Conservation (phyloP, 2,797 vertebrate species). For the Gouania willdenowi region DNA sequence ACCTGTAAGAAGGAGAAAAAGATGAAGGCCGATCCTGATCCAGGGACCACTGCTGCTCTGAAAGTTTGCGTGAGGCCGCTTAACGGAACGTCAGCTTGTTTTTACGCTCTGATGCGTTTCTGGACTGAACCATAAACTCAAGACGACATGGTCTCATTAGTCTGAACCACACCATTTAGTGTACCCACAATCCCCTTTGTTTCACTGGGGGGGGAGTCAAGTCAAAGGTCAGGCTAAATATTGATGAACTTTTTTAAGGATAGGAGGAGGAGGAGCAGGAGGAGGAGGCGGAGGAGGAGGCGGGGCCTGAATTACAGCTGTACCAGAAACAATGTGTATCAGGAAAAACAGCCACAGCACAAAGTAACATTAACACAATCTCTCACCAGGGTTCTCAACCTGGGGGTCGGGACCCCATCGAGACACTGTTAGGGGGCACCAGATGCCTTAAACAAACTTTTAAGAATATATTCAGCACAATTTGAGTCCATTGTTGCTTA, state of each 20-base stretch:
- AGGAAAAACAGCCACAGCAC: too few species aligned
- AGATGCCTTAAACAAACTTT: too few species aligned
- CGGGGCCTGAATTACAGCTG: conserved; percentile 68
- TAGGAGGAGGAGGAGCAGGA: too few species aligned
- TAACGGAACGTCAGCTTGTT: conserved; percentile 83
- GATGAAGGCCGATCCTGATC: conserved; percentile 46
- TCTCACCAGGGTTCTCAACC: too few species aligned
- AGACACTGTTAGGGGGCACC: too few species aligned
- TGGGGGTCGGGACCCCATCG: too few species aligned
- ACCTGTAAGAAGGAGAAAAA: background rate
- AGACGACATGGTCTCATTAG: conserved; percentile 99
- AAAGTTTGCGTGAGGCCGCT: conserved; percentile 83
- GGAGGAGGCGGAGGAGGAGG: background rate
- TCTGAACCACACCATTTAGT: conserved; percentile 90
- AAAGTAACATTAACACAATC: too few species aligned
- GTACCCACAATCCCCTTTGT: conserved; percentile 94
- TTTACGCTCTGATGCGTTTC: conserved; percentile 90
- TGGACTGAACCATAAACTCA: conserved; percentile 90
- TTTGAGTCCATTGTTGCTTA: too few species aligned
- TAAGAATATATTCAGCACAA: too few species aligned
- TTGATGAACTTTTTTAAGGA: conserved; percentile 82
- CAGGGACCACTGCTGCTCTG: conserved; percentile 78
- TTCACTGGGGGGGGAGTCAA: conserved; percentile 84
- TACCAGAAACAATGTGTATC: conserved; percentile 46
- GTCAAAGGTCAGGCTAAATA: conserved; percentile 96